Evolutionary conservation across 2,888 invertebrate species (phyloP), one percentile per base, ranked within the genome.

Genomic region (Philereme transversata): DNA sequence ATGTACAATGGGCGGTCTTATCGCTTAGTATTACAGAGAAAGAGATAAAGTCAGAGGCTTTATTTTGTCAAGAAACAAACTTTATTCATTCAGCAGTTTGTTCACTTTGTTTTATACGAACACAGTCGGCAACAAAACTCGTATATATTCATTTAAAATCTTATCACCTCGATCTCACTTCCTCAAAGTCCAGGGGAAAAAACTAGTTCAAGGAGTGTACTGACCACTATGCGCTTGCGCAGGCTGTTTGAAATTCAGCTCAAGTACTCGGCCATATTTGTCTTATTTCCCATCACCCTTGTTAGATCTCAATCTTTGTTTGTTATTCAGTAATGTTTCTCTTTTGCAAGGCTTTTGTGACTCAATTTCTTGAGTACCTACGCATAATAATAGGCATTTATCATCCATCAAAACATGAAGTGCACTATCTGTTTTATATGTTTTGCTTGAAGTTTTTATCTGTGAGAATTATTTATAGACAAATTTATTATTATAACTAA

Each of bases 291-390:
- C 83, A 88, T 89, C 86, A 86, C 81, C 82, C 81, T 74, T 76
- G 86, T 85, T 84, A 87, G 89, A 90, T 90, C 83, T 87, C 84
- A 84, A 90, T 90, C 89, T 84, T 73, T 77, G 72, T 74, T 86
- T 87, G 81, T 86, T 87, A 88, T 88, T 87, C 86, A 82, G 79
- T 76, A 73, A 72, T 74, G 69, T 64, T 69, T 54, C 60, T 51
- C 50, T 51, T 55, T 56, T 56, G 69, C 70, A 72, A 70, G 69
- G 63, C 57, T 67, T 67, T 65, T 60, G 64, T 57, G 43, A 58
- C 55, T 64, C 64, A 72, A 67, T 66, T 71, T 70, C 49, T 64
- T 63, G 38, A 48, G 63, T 34, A 51, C 59, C 10, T 35, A 51
- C 45, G 5, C 34, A 56, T 5, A 51, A 47, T 57, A 46, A 35